phyloP scores from a whole-genome alignment of 2,888 invertebrate species.

The Baronia brevicornis region DNA sequence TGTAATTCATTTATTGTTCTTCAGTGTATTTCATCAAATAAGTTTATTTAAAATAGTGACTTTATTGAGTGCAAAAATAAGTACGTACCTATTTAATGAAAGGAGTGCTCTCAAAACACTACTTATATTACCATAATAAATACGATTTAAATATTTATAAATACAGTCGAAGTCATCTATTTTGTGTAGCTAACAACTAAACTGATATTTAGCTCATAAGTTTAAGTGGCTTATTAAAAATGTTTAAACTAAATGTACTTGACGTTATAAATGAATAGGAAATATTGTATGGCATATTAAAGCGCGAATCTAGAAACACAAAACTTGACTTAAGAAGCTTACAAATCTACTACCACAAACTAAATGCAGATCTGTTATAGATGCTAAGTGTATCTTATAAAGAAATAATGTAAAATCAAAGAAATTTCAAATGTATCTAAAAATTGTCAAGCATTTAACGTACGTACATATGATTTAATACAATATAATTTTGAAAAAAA shows the following conservation, averaged over 20 bases:
- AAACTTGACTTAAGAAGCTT: no score
- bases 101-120: constrained; percentile 47
- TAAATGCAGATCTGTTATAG: no score
- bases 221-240: constrained; percentile 12
- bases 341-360: no score
- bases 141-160: constrained; percentile 9
- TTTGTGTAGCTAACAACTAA: constrained; percentile 1
- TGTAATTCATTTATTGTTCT: constrained; percentile 60
- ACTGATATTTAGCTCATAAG: constrained; percentile 15
- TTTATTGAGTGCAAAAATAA: constrained; percentile 71
- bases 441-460: no score
- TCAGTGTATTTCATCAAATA: constrained; percentile 59
- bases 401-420: no score
- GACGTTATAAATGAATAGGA: no score
- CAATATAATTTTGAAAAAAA: constrained; percentile 9
- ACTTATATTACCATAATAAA: constrained; percentile 12
- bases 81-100: constrained; percentile 53
- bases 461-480: constrained; percentile 6
- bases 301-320: no score
- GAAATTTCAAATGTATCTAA: no score
- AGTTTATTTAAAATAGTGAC: constrained; percentile 68
- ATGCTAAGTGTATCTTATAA: no score
- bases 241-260: no score
- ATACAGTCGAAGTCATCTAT: constrained; percentile 6
- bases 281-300: no score